Percentiles rank a stretch among this genome's conserved stretches.
Conservation (phyloP, 2,113 vertebrate species). For the Phrynosoma platyrhinos region DNA sequence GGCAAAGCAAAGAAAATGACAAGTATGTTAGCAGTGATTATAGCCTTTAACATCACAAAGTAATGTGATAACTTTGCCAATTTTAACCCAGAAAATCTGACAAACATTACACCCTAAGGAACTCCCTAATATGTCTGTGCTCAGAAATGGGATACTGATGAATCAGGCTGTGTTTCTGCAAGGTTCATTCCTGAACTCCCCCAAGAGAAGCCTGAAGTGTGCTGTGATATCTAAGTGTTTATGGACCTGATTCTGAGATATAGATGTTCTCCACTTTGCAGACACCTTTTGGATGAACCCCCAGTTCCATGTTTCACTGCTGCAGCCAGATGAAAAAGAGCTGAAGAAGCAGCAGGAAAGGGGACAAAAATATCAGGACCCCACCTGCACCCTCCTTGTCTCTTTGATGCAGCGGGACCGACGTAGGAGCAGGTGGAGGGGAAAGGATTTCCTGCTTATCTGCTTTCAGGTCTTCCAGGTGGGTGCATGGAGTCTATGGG, state of each 20-base stretch:
- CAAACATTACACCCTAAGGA: too few species aligned
- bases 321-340: slow-evolving; percentile 56
- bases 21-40: too few species aligned
- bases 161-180: neutral
- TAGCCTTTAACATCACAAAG: too few species aligned
- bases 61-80: too few species aligned
- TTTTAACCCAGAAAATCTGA: too few species aligned
- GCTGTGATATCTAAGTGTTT: neutral
- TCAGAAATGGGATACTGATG: neutral
- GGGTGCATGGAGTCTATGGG: rapidly evolving
- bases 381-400: slow-evolving; percentile 68
- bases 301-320: slow-evolving; percentile 69
- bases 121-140: neutral
- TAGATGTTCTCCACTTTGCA: neutral
- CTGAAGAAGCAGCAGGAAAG: neutral
- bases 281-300: slow-evolving; percentile 77
- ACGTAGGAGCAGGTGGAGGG: slow-evolving; percentile 46
- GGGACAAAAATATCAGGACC: neutral
- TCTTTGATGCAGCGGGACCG: slow-evolving; percentile 72
- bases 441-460: slow-evolving; percentile 69
- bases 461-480: slow-evolving; percentile 75
- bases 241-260: too few species aligned
- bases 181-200: too few species aligned
- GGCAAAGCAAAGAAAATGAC: too few species aligned
- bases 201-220: neutral